These are phyloP conservation scores for Cheirogaleus medius DNA, from an alignment of 2,113 vertebrate genomes.

Conservation along the genomic window DNA sequence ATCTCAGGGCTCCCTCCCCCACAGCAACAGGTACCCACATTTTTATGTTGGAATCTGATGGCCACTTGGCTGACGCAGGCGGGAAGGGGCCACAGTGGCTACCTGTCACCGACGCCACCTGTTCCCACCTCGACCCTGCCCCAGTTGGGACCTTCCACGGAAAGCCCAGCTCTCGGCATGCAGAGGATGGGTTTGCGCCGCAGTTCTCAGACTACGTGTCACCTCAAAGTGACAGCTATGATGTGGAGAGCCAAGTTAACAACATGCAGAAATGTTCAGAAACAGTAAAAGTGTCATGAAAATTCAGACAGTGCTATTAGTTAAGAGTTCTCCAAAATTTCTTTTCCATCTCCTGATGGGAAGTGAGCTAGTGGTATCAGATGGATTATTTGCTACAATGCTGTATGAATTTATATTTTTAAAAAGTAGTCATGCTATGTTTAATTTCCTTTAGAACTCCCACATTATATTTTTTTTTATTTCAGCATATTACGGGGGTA, in stretches of 20 bases:
- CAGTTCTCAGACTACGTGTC: background rate
- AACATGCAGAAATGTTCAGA: background rate
- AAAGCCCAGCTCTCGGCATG: background rate
- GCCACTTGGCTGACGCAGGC: background rate
- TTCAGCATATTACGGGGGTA: too few species aligned
- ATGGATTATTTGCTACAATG: background rate
- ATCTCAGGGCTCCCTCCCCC: rapidly evolving
- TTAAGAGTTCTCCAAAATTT: slow-evolving; percentile 15
- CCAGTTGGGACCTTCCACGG: too few species aligned
- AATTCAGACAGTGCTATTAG: background rate
- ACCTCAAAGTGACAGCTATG: background rate
- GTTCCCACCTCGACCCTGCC: background rate
- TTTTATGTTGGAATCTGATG: too few species aligned
- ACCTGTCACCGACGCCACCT: rapidly evolving
- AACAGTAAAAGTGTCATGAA: background rate
- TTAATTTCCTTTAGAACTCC: slow-evolving; percentile 69
- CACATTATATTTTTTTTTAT: slow-evolving; percentile 44
- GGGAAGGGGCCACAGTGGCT: rapidly evolving
- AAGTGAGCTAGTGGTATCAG: background rate
- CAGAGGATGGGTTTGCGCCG: rapidly evolving
- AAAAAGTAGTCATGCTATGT: slow-evolving; percentile 17
- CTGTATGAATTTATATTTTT: background rate
- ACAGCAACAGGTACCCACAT: rapidly evolving
- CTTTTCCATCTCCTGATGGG: background rate
- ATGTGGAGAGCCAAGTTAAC: background rate